A percentile compares a stretch with the other conserved stretches of the same genome.
phyloP scores from a whole-genome alignment of 2,888 invertebrate genomes.

The Agrilus biguttatus region DNA sequence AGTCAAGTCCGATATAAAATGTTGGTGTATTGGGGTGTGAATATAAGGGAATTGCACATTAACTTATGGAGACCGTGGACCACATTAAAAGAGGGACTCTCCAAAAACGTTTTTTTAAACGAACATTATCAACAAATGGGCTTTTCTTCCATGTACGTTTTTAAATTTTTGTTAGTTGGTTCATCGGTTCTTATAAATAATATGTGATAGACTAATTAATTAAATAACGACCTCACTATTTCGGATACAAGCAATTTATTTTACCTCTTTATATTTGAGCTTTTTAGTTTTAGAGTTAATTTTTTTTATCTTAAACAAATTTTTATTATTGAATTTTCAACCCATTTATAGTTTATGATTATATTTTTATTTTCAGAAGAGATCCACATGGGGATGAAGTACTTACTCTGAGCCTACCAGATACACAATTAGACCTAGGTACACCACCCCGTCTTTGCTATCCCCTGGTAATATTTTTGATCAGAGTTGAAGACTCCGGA shows the following conservation, averaged over 20 bases:
- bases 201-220: too few relatives aligned
- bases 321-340: neutral
- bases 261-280: too few relatives aligned
- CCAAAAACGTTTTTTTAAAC: constrained; percentile 39
- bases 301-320: neutral
- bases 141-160: constrained; percentile 21
- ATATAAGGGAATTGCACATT: constrained; percentile 59
- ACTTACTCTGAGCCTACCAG: constrained; percentile 45
- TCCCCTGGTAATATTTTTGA: constrained; percentile 62
- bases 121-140: constrained; percentile 32
- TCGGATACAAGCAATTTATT: too few relatives aligned
- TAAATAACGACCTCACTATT: too few relatives aligned
- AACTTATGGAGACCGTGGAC: constrained; percentile 62
- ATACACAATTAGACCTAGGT: constrained; percentile 49
- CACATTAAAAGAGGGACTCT: constrained; percentile 47
- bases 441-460: constrained; percentile 62
- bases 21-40: constrained; percentile 67
- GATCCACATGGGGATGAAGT: constrained; percentile 51
- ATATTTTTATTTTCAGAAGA: constrained; percentile 34
- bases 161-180: neutral
- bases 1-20: constrained; percentile 62
- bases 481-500: constrained; percentile 45
- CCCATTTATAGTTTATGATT: too few relatives aligned
- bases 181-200: neutral
- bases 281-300: too few relatives aligned